Evolutionary conservation across 2,113 vertebrate species (phyloP), one percentile per base, ranked within the genome.

Genomic region (Chelonoidis abingdonii): DNA sequence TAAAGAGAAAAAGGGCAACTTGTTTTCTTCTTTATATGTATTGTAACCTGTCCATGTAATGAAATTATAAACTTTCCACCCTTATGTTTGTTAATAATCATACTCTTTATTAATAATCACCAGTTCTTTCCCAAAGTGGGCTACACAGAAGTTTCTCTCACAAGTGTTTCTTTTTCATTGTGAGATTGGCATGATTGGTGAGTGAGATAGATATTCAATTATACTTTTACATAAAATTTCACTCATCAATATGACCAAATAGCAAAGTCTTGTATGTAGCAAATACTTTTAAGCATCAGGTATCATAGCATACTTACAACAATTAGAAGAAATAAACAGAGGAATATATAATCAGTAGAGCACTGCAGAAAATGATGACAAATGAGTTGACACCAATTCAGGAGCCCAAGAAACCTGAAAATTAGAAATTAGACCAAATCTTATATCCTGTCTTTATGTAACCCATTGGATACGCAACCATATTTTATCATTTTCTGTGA

Each of bases 11-110:
- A 86, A 96, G 88, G 6, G 56, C 91, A 89, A 87, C 29, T 84
- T 81, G 14, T 84, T 80, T 93, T 88, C 87, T 95, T 94, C 29
- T 69, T 69, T n/a, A 69, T 19, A n/a, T n/a, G 62, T 69, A 69
- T n/a, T n/a, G 16, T n/a, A n/a, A 69, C 35, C 62, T n/a, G 62
- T n/a, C 35, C 12, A n/a, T 16, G 62, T 35, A 35, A 17, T n/a
- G 31, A 65, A 65, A 35, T 65, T n/a, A 65, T 31, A n/a, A 65
- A 65, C 17, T 69, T n/a, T 19, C 62, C 62, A 69, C 2, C 2
- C 7, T n/a, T n/a, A n/a, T n/a, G 31, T 35, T 35, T 65, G 31
- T 69, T 69, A 69, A 69, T 69, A 69, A 69, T 69, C 35, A 69
- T 9, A 69, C 17, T 69, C 65, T 27, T 35, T 65, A 29, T 65